Conservation (phyloP, 2,888 invertebrate species). For the Galeruca laticollis region DNA sequence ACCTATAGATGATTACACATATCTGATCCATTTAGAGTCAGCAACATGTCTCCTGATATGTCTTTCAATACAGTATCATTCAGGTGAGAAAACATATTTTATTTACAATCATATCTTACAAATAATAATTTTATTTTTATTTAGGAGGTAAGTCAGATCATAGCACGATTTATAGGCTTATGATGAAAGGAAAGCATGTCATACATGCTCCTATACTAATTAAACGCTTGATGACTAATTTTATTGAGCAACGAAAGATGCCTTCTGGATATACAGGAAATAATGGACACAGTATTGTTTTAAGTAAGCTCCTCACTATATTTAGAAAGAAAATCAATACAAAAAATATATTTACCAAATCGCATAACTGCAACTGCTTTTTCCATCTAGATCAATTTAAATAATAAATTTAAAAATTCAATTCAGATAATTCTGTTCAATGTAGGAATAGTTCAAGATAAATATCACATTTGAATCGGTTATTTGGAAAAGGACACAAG, state of each 20-base stretch:
- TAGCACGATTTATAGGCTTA: constrained; percentile 77
- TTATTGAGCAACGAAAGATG: constrained; percentile 75
- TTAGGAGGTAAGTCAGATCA: constrained; percentile 70
- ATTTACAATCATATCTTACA: background rate
- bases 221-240: constrained; percentile 83
- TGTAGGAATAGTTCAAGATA: too few relatives aligned
- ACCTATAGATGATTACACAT: constrained; percentile 86
- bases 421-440: too few relatives aligned
- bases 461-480: too few relatives aligned
- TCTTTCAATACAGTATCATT: constrained; percentile 89
- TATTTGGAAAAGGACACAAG: too few relatives aligned
- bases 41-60: constrained; percentile 88
- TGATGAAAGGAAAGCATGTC: constrained; percentile 78
- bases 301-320: constrained; percentile 68
- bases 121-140: background rate
- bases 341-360: too few relatives aligned
- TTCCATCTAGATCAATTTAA: too few relatives aligned
- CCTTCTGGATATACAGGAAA: constrained; percentile 78
- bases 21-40: constrained; percentile 87
- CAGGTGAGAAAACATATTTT: constrained; percentile 63
- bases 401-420: too few relatives aligned
- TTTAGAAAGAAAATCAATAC: constrained; percentile 52
- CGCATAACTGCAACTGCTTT: too few relatives aligned
- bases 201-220: constrained; percentile 84
- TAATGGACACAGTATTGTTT: constrained; percentile 77